These are phyloP conservation scores for Sciurus vulgaris DNA, from an alignment of 2,797 vertebrate species.

Conservation along the genomic window DNA sequence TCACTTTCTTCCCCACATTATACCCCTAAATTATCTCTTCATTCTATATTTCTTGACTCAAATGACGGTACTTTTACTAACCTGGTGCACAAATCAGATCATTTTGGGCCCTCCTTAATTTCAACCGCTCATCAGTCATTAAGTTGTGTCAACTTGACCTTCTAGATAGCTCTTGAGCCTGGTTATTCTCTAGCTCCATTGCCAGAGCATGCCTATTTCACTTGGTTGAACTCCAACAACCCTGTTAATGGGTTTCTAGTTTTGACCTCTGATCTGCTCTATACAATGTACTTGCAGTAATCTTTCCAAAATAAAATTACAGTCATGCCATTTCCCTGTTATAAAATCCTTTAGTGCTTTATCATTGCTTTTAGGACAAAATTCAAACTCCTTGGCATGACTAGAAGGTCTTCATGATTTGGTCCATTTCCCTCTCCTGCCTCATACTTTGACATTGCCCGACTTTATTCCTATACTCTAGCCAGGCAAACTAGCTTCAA, in stretches of 20 bases:
- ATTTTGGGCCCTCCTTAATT: background rate
- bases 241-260: constrained; percentile 26
- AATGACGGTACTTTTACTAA: background rate
- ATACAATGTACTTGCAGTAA: background rate
- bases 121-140: background rate
- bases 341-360: background rate
- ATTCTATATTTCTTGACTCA: background rate
- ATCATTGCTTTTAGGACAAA: constrained; percentile 16
- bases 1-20: background rate
- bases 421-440: background rate
- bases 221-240: background rate
- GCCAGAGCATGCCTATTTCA: background rate
- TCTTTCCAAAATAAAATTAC: background rate
- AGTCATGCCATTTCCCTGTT: background rate
- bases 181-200: background rate
- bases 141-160: background rate
- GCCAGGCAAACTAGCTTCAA: background rate
- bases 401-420: background rate
- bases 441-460: background rate
- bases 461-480: background rate
- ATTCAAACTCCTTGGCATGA: background rate
- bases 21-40: background rate
- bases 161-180: background rate
- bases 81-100: background rate
- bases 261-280: background rate